Base-by-base conservation (phyloP, 2,797 vertebrate species). In the Muraenolepis orangiensis region DNA sequence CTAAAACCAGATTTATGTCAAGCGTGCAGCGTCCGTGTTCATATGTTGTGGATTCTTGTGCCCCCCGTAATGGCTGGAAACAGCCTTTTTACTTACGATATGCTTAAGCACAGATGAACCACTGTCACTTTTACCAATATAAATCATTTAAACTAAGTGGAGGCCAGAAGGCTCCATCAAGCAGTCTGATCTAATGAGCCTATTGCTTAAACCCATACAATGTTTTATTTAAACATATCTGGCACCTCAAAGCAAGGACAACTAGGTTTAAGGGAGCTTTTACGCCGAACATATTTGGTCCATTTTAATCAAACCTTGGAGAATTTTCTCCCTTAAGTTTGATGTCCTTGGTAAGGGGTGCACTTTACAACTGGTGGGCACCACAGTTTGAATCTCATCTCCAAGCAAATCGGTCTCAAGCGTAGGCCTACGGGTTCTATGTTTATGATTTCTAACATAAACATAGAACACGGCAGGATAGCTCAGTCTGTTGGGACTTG, bases 1-100 rank as follows among this genome's bases (percentile, higher is more conserved):
- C 26, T 86, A 88, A 85, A 82, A 76, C 73, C 78, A 82, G 81
- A 76, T 87, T 90, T 88, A 89, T 86, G 80, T 85, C 78, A 30
- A 31, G 66, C 23, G 31, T 6, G 29, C 66, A 18, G 66, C 13
- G n/a, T n/a, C n/a, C 66, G 29, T 16, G 29, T 67, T 69, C 6
- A 10, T 32, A 31, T 6, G 8, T 11, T 26, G 57, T 64, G 8
- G 42, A n/a, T 20, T 46, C 18, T 20, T 16, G 36, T 38, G 36
- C 10, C 12, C 12, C 36, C 36, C 1, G 42, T 20, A 51, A 51
- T 13, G 18, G 57, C 57, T 64, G 7, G 57, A 64, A 38, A 38
- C 36, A 6, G 36, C 10, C 10, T 38, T 38, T 38, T 1, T 38
- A 10, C 36, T 38, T 38, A 38, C 12, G 36, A 38, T 38, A 7